These are phyloP conservation scores for Zaprionus davidi DNA, from an alignment of 1,140 invertebrate genomes.

Conservation along the genomic window DNA sequence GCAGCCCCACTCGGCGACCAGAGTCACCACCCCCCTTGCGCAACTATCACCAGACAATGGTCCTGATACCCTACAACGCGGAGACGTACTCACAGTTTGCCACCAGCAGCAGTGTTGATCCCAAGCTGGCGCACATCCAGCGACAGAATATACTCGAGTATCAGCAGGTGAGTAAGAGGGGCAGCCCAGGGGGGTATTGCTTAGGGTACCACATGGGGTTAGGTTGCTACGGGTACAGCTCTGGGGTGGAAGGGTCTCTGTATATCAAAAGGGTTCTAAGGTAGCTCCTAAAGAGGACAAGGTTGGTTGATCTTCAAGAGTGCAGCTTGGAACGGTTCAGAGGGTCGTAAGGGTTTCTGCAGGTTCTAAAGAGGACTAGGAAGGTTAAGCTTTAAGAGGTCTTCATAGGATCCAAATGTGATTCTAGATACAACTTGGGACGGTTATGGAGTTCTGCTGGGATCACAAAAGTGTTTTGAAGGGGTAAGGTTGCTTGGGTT, in stretches of 20 bases:
- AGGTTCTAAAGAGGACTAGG: not conserved
- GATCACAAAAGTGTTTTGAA: too few relatives aligned
- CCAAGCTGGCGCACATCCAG: constrained; percentile 75
- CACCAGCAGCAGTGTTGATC: constrained; percentile 75
- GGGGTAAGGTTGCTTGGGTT: too few relatives aligned
- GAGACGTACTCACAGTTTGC: constrained; percentile 83
- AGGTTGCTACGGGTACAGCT: not conserved
- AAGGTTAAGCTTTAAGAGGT: fast-evolving
- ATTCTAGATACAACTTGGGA: too few relatives aligned
- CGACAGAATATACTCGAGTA: constrained; percentile 83
- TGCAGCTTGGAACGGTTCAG: too few relatives aligned
- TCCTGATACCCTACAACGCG: constrained; percentile 90
- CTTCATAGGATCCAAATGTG: not conserved
- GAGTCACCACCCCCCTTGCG: constrained; percentile 88
- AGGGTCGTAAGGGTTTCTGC: too few relatives aligned
- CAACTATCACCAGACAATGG: constrained; percentile 89
- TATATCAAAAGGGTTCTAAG: too few relatives aligned
- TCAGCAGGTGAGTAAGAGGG: constrained; percentile 73
- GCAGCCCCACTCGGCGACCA: constrained; percentile 85
- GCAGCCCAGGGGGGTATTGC: not conserved
- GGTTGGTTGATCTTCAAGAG: too few relatives aligned
- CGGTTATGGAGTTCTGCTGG: fast-evolving
- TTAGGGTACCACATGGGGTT: not conserved
- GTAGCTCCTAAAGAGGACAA: too few relatives aligned
- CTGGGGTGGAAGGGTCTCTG: too few relatives aligned